A percentile compares a stretch with the other conserved stretches of the same genome.
These are phyloP conservation scores for Hystrix brachyura DNA, from an alignment of 2,113 vertebrate species.

Conservation along the genomic window DNA sequence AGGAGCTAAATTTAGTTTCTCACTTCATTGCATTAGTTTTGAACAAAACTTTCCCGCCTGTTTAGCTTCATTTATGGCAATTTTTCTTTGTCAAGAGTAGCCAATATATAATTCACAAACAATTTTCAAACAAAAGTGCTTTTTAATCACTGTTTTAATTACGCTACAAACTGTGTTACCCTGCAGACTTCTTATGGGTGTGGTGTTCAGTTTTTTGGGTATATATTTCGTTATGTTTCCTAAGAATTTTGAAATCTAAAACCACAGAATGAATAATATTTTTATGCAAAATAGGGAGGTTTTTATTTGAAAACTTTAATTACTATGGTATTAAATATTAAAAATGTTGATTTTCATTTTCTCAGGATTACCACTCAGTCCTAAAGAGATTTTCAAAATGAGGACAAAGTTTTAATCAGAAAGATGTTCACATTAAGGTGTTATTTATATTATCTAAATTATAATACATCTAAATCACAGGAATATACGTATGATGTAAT, in stretches of 20 bases:
- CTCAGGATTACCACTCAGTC: neutral
- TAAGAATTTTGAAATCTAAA: conserved; percentile 22
- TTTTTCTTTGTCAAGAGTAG: conserved; percentile 24
- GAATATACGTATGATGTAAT: conserved; percentile 20
- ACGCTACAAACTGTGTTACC: neutral
- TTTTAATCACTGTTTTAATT: conserved; percentile 18
- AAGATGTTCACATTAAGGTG: neutral
- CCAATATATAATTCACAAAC: neutral
- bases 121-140: neutral
- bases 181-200: neutral
- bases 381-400: neutral
- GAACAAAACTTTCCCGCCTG: neutral
- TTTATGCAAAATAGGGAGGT: neutral
- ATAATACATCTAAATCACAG: neutral
- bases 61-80: neutral
- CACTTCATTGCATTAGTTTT: neutral
- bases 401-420: conserved; percentile 2
- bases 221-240: conserved; percentile 35
- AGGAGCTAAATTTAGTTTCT: neutral
- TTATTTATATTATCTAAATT: conserved; percentile 46
- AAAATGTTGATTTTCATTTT: conserved; percentile 52
- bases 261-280: neutral
- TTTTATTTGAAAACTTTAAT: conserved; percentile 51
- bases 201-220: neutral
- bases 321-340: neutral